phyloP scores from a whole-genome alignment of 2,888 invertebrate species.

The Acanthacorydalis orientalis region DNA sequence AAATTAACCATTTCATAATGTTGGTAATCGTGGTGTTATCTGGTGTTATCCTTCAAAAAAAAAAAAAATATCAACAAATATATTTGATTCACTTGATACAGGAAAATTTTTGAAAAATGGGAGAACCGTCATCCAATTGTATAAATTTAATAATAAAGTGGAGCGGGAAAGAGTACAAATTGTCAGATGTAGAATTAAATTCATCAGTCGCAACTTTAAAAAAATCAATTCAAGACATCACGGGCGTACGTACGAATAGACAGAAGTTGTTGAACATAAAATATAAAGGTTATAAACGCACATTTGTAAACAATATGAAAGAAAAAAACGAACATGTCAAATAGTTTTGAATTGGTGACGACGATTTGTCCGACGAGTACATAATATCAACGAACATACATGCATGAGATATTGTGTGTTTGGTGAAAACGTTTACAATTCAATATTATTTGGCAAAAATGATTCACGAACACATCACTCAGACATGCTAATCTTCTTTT shows the following conservation, averaged over 20 bases:
- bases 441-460: background rate
- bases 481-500: background rate
- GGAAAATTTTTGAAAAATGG: background rate
- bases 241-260: slow-evolving; percentile 79
- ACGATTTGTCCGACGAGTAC: background rate
- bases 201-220: slow-evolving; percentile 74
- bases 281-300: slow-evolving; percentile 53
- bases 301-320: slow-evolving; percentile 3
- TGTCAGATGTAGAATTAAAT: slow-evolving; percentile 54
- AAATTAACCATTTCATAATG: too few relatives aligned
- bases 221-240: slow-evolving; percentile 68
- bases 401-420: too few relatives aligned
- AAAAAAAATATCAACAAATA: too few relatives aligned
- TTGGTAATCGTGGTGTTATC: too few relatives aligned
- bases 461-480: background rate
- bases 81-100: too few relatives aligned
- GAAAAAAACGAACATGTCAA: slow-evolving; percentile 7
- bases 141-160: slow-evolving; percentile 67
- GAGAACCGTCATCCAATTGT: background rate
- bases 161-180: slow-evolving; percentile 79
- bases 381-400: background rate
- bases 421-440: too few relatives aligned
- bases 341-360: background rate
- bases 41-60: too few relatives aligned
- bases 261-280: slow-evolving; percentile 89